Percentiles rank a stretch among this genome's conserved stretches.
Conservation (phyloP, 23 tunicate genomes). For the Styela clava region DNA sequence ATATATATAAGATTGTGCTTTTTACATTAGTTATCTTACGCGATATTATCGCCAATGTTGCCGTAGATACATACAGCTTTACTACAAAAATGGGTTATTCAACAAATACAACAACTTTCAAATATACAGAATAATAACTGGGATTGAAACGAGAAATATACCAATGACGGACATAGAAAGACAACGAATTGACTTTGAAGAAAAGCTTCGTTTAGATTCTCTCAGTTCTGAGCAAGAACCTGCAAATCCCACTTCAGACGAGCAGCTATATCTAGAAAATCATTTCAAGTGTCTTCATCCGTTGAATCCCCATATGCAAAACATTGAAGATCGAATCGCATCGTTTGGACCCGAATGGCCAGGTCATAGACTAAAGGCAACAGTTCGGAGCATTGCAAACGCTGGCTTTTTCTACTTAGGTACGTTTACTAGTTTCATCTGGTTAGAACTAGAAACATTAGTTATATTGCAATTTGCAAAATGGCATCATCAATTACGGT, state of each 20-base stretch:
- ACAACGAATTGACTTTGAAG: not conserved
- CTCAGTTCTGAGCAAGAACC: not conserved
- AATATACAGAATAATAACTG: not conserved
- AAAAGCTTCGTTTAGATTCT: not conserved
- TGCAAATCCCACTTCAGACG: not conserved
- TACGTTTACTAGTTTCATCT: too few relatives aligned
- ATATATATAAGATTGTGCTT: too few relatives aligned
- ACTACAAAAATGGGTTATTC: too few relatives aligned
- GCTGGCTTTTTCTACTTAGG: constrained; percentile 75
- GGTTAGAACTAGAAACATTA: too few relatives aligned
- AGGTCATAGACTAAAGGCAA: constrained; percentile 29
- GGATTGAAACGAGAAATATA: not conserved
- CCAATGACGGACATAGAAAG: not conserved
- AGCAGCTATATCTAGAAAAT: constrained; percentile 1
- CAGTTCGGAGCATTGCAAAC: constrained; percentile 39
- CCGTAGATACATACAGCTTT: too few relatives aligned
- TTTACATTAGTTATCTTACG: too few relatives aligned
- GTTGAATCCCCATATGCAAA: constrained; percentile 58
- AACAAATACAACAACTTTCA: too few relatives aligned
- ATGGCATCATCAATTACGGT: too few relatives aligned
- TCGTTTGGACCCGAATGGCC: constrained; percentile 58
- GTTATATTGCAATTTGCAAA: too few relatives aligned
- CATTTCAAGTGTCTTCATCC: constrained; percentile 50
- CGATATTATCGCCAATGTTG: too few relatives aligned
- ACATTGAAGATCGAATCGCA: constrained; percentile 30